These are phyloP conservation scores for Muschampia staudingeri DNA, from an alignment of 2,888 invertebrate genomes.

Conservation along the genomic window DNA sequence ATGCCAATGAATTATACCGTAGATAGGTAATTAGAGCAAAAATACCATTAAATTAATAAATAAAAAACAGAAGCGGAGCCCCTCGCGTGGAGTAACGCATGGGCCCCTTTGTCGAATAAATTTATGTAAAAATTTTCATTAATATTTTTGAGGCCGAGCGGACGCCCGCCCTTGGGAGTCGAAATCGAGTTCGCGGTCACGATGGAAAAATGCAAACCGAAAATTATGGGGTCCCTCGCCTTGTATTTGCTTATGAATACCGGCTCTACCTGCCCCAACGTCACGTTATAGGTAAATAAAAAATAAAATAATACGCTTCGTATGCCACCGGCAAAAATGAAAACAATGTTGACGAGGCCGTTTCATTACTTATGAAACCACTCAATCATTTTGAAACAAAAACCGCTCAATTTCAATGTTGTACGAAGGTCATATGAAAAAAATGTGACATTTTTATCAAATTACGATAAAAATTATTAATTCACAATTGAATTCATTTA, in stretches of 20 bases:
- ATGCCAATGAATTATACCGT: conserved; percentile 90
- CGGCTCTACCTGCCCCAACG: conserved; percentile 81
- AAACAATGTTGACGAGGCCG: conserved; percentile 66
- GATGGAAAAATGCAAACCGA: conserved; percentile 91
- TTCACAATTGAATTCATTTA: no score
- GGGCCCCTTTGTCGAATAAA: conserved; percentile 90
- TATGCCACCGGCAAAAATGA: conserved; percentile 72
- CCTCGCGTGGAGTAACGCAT: conserved; percentile 80
- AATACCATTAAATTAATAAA: conserved; percentile 92
- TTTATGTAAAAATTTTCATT: conserved; percentile 92
- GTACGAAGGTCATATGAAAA: conserved; percentile 47
- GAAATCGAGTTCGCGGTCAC: conserved; percentile 91
- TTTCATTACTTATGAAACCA: conserved; percentile 70
- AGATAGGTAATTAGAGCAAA: conserved; percentile 91
- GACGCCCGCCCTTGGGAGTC: conserved; percentile 90
- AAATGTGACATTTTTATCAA: not conserved
- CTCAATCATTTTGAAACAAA: conserved; percentile 66
- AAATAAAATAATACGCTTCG: conserved; percentile 77
- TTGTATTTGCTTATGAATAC: conserved; percentile 91
- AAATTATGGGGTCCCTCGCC: conserved; percentile 90
- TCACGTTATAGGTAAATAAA: conserved; percentile 83
- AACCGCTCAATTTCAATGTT: conserved; percentile 57
- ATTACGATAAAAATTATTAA: not conserved
- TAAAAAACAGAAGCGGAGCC: conserved; percentile 89
- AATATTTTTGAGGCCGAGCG: conserved; percentile 91